Base-by-base conservation (phyloP, 1,140 invertebrate genomes). In the Apocrypta bakeri region DNA sequence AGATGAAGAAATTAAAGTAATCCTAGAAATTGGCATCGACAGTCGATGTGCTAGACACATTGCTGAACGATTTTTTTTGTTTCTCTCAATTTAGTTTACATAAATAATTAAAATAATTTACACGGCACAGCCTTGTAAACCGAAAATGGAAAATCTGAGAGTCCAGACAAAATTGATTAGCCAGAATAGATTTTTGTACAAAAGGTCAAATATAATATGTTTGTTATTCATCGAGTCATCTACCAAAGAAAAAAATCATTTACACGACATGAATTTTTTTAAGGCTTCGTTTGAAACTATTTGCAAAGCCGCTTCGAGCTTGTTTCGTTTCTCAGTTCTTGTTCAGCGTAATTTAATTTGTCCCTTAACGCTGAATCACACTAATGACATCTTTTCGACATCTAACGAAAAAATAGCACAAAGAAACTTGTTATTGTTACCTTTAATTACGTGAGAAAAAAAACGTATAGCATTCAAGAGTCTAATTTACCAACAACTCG, bases 1-100 rank as follows among this genome's bases (percentile, higher is more conserved):
- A 64, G 83, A 78, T 85, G 73, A 81, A 85, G 75, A 85, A 84
- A 84, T 31, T n/a, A 56, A 83, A 63, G 48, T 82, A 81, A 81
- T 74, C 17, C 37, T 31, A 82, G 27, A 42, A 72, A 82, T 80
- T 68, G 37, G 33, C 64, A 82, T 68, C 42, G 69, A 25, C 24
- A 61, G 17, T 31, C 14, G 42, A 75, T 81, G 27, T 6, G 37
- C 48, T 83, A 80, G 11, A 74, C 61, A 84, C 82, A 86, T 77
- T 85, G 61, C 81, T 82, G 42, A 84, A 83, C 42, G 75, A 86
- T 71, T 75, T 85, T 66, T 78, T 72, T n/a, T n/a, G n/a, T n/a
- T n/a, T 82, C 63, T 79, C 48, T 81, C 64, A 37, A 64, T 85
- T 75, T 85, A 48, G 63, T 81, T 81, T 81, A 73, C 37, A 87